Evolutionary conservation across 2,888 invertebrate species (phyloP).

Genomic region (Heliconius erato): DNA sequence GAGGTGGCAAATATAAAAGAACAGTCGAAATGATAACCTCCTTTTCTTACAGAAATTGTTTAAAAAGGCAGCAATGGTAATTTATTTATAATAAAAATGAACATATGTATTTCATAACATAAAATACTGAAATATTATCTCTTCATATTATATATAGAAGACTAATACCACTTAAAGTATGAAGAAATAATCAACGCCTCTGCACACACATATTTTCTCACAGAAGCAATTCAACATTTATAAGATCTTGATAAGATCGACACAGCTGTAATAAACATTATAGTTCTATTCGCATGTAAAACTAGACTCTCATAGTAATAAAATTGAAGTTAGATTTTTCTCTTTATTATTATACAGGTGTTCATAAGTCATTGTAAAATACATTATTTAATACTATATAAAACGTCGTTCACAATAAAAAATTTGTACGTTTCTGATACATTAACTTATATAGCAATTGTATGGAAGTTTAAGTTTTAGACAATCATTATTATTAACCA

Average conservation of each 20-base stretch:
- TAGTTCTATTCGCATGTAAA: conserved; percentile 25
- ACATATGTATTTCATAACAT: background rate
- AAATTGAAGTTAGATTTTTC: background rate
- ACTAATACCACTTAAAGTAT: background rate
- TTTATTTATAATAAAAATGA: too few relatives aligned
- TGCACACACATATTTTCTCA: conserved; percentile 34
- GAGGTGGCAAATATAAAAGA: too few relatives aligned
- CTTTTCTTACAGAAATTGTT: too few relatives aligned
- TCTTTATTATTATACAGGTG: background rate
- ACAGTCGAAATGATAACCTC: too few relatives aligned
- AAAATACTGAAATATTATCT: background rate
- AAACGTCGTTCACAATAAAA: too few relatives aligned
- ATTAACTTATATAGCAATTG: too few relatives aligned
- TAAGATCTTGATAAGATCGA: conserved; percentile 31
- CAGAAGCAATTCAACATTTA: conserved; percentile 32
- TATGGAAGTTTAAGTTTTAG: too few relatives aligned
- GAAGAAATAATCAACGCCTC: conserved; percentile 32
- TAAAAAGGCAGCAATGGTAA: background rate
- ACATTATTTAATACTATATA: background rate
- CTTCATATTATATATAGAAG: background rate
- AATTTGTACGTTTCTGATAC: too few relatives aligned
- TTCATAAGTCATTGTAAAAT: background rate
- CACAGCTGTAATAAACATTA: conserved; percentile 24
- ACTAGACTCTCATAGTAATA: conserved; percentile 12
- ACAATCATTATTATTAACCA: too few relatives aligned